These are phyloP conservation scores for Mormoops blainvillei DNA, from an alignment of 2,113 vertebrate species.

Conservation along the genomic window DNA sequence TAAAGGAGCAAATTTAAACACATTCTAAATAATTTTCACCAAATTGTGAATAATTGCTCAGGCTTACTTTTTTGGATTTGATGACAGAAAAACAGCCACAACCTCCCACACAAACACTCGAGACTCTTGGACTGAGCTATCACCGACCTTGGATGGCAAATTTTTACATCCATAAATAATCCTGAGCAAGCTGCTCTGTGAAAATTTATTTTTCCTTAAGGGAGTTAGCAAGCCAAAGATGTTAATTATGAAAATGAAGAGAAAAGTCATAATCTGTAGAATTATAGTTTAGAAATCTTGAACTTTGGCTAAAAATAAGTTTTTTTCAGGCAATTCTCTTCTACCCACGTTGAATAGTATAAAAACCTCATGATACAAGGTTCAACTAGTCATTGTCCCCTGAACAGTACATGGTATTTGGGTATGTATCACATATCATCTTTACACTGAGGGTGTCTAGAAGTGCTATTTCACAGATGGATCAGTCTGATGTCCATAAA, in stretches of 20 bases:
- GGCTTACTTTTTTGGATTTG: not conserved
- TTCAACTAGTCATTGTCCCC: not conserved
- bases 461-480: not conserved
- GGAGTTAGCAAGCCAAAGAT: not conserved
- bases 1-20: not conserved
- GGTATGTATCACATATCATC: not conserved
- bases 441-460: not conserved
- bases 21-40: not conserved
- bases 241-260: slow-evolving; percentile 28
- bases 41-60: not conserved
- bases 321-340: not conserved
- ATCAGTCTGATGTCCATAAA: not conserved
- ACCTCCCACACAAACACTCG: not conserved
- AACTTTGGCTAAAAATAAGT: slow-evolving; percentile 12
- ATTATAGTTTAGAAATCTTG: slow-evolving; percentile 24
- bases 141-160: not conserved
- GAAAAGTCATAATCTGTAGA: not conserved
- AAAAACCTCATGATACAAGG: not conserved
- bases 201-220: not conserved
- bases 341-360: not conserved
- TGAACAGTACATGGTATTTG: not conserved
- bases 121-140: not conserved
- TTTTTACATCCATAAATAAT: slow-evolving; percentile 30
- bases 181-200: not conserved
- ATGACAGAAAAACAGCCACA: not conserved